Evolutionary conservation across 2,888 invertebrate genomes (phyloP), one percentile per base, ranked within the genome.

Genomic region (Drosophila nr. perissopoda): DNA sequence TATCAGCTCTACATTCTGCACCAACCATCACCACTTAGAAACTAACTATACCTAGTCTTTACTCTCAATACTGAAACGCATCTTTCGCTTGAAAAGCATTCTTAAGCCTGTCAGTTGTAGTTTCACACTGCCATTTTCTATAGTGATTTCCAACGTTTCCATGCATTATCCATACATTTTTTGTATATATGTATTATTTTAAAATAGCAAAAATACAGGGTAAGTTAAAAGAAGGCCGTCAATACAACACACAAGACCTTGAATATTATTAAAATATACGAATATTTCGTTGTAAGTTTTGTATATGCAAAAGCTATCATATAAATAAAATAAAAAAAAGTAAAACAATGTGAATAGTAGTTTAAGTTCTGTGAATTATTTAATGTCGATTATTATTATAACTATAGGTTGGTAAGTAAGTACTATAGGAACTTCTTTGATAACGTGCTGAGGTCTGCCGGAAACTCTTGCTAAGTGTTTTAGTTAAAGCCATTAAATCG

Each of bases 141-240:
- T 74, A 82, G 58, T 65, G 64, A 68, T 77, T 82, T 78, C 65
- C 85, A 74, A 69, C 73, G 75, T 80, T 77, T 80, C 61, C 82
- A 65, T 81, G 78, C 78, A 76, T 86, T 72, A 61, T 73, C 54
- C 74, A 69, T 73, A 72, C 69, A 76, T 76, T 76, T 76, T 79
- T 73, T 92, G 91, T 92, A 92, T 73, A 91, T 91, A 92, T 71
- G 89, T 90, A 90, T 92, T 90, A 90, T 90, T 90, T 89, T 90
- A 91, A 91, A 91, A 81, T 90, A 92, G 91, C 76, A 78, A 85
- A 89, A 85, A 79, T 83, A 80, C 73, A 67, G 62, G 51, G 70
- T 86, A 79, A 82, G 88, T 78, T 74, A 65, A 58, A 76, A 69
- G 62, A 67, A 62, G 58, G 69, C 62, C 61, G 27, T 58, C 25